Conservation (phyloP, 1,140 invertebrate species). For the Leptopilina clavipes region DNA sequence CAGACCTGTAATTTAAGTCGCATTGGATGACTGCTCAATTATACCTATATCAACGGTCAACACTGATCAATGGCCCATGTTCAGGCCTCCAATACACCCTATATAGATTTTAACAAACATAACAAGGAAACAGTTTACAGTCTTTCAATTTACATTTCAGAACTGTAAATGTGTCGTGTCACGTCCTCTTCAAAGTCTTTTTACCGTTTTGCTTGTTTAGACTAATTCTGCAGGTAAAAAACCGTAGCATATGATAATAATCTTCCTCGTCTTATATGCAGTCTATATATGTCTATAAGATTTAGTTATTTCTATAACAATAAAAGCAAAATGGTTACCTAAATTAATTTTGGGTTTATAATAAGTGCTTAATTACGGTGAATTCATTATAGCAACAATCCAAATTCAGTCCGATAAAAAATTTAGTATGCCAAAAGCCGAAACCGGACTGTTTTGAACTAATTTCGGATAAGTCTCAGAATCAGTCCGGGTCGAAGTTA, state of each 20-base stretch:
- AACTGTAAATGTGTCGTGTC: slow-evolving; percentile 58
- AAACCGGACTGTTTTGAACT: too few species aligned
- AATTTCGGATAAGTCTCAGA: too few species aligned
- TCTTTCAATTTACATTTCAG: slow-evolving; percentile 37
- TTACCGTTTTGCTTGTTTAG: slow-evolving; percentile 27
- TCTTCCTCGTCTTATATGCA: slow-evolving; percentile 3
- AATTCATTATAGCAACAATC: too few species aligned
- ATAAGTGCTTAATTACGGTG: too few species aligned
- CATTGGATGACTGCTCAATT: slow-evolving; percentile 61
- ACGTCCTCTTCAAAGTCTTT: slow-evolving; percentile 55
- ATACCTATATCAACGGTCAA: slow-evolving; percentile 27
- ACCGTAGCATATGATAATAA: slow-evolving; percentile 35
- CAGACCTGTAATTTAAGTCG: slow-evolving; percentile 57
- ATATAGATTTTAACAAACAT: neutral
- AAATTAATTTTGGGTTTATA: neutral
- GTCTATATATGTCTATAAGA: neutral
- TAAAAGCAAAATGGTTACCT: neutral
- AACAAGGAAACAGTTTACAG: slow-evolving; percentile 36
- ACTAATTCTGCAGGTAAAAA: slow-evolving; percentile 14
- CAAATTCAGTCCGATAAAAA: too few species aligned
- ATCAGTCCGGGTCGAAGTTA: too few species aligned
- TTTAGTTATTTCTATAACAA: neutral
- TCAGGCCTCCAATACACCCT: neutral
- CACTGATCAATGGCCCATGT: neutral
- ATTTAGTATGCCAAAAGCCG: too few species aligned